Evolutionary conservation across 2,113 vertebrate species (phyloP), one percentile per base, ranked within the genome.

Genomic region (Sigmodon hispidus): DNA sequence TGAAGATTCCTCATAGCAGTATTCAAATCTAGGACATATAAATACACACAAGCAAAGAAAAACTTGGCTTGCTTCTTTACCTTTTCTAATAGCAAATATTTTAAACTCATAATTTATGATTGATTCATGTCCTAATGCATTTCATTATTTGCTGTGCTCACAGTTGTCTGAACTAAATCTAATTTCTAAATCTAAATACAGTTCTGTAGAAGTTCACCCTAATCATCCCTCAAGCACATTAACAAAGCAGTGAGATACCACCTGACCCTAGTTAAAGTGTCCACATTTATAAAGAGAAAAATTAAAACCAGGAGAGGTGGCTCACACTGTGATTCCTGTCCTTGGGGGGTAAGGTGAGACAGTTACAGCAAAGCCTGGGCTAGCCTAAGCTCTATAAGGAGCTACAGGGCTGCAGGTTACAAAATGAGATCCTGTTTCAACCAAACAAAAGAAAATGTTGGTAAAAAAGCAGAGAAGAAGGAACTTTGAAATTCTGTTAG

Each of bases 1-100:
- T 15, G 29, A 48, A 59, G 80, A 76, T 5, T 55, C 26, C 3
- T 5, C 5, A 21, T 15, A 19, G n/a, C 3, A 2, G 24, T 65
- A 84, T 96, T 69, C 70, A 76, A 93, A 77, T n/a, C 67, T 48
- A 69, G 65, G n/a, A 43, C 86, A 80, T 40, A 80, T 15, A 69
- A 86, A 87, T 0, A 52, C 24, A 34, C 50, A 45, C 24, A 29
- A 50, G 17, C 7, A 31, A 29, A 65, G 59, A 26, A 55, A 94
- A 91, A 31, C 24, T 13, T n/a, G 36, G 31, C 45, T 4, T 93
- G n/a, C 76, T 86, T 57, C 87, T 80, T 67, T 83, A 88, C 55
- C 83, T 93, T 75, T 67, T 43, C 8, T 12, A 45, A 12, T 40
- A 48, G 65, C 61, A 93, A 81, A 79, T 59, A 63, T 69, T 92